Evolutionary conservation across 1,140 invertebrate species (phyloP).

Genomic region (Oncopeltus fasciatus): DNA sequence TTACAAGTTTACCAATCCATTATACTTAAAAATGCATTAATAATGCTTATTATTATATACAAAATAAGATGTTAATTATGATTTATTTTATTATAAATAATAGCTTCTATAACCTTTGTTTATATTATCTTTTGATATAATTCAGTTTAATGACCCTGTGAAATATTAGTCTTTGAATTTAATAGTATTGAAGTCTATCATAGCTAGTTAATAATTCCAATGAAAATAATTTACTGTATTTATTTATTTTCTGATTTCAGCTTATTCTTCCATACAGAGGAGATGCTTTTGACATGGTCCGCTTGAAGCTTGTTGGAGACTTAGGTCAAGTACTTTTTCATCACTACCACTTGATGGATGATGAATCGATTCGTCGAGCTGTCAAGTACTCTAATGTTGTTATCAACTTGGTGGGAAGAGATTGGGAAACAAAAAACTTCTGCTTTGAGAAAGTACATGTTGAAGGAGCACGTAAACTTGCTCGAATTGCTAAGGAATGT

Average conservation of each 20-base stretch:
- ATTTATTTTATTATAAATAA: too few relatives aligned
- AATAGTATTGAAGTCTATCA: too few relatives aligned
- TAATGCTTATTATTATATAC: too few relatives aligned
- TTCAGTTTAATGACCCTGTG: too few relatives aligned
- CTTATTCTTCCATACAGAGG: conserved; percentile 84
- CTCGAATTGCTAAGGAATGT: conserved; percentile 54
- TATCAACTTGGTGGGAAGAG: conserved; percentile 83
- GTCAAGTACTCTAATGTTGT: conserved; percentile 95
- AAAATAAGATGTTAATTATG: too few relatives aligned
- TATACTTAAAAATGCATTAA: too few relatives aligned
- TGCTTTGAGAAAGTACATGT: conserved; percentile 67
- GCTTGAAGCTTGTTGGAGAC: conserved; percentile 77
- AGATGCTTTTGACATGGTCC: conserved; percentile 60
- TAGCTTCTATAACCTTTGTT: too few relatives aligned
- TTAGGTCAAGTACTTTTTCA: conserved; percentile 89
- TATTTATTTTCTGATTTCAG: conserved; percentile 39
- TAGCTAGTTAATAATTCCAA: too few relatives aligned
- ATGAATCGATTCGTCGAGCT: conserved; percentile 68
- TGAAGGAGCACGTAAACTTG: conserved; percentile 53
- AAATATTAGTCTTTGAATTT: too few relatives aligned
- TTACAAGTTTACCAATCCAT: too few relatives aligned
- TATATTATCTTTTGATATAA: too few relatives aligned
- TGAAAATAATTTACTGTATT: background rate
- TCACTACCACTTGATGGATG: conserved; percentile 72
- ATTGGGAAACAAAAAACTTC: conserved; percentile 86